Conservation (phyloP, 2,797 vertebrate genomes). For the Oreonectes daqikongensis region DNA sequence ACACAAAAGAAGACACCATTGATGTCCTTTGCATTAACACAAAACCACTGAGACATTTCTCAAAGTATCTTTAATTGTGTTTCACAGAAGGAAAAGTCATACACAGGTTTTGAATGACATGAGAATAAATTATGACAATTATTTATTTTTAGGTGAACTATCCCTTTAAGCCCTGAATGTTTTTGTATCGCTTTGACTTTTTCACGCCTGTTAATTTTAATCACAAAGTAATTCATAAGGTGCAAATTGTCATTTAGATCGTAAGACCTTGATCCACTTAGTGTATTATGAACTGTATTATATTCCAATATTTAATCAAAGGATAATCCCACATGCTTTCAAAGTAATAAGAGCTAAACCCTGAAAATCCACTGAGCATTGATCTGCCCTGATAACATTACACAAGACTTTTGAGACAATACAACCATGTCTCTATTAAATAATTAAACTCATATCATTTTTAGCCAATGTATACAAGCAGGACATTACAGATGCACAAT, state of each 20-base stretch:
- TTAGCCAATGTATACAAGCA: constrained; percentile 4
- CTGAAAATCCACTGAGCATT: background rate
- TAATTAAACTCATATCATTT: constrained; percentile 24
- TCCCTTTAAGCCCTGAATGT: background rate
- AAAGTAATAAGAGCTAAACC: background rate
- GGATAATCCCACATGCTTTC: background rate
- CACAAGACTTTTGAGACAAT: constrained; percentile 27
- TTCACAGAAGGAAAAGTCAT: too few relatives aligned
- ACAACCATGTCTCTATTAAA: background rate
- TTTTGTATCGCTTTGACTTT: background rate
- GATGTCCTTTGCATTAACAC: too few relatives aligned
- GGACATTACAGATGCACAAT: background rate
- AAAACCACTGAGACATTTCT: too few relatives aligned
- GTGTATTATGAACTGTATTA: background rate
- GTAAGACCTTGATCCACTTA: background rate
- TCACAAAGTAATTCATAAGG: background rate
- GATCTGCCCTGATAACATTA: constrained; percentile 5
- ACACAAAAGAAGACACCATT: too few relatives aligned
- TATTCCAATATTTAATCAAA: background rate
- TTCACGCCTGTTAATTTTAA: background rate
- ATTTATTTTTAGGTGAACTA: too few relatives aligned
- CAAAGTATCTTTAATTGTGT: too few relatives aligned
- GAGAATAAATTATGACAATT: too few relatives aligned
- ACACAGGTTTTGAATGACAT: too few relatives aligned
- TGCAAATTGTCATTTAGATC: background rate